A percentile compares a stretch with the other conserved stretches of the same genome.
Conservation (phyloP, 2,113 vertebrate genomes). For the Austrofundulus limnaeus region DNA sequence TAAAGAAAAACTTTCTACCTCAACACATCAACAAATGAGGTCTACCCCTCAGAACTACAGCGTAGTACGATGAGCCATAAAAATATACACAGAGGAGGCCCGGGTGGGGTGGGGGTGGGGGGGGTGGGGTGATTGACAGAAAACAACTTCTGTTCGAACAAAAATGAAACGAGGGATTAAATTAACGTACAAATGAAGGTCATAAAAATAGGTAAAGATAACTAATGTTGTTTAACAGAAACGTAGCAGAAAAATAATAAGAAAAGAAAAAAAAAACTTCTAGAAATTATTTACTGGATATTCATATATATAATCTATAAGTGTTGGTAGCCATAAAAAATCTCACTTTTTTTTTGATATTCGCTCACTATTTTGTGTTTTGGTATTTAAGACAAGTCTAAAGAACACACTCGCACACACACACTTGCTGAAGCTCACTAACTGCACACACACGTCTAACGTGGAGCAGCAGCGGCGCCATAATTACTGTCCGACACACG, state of each 20-base stretch:
- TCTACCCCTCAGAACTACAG: conserved; percentile 84
- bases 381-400: conserved; percentile 85
- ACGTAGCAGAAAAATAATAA: conserved; percentile 63
- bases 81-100: conserved; percentile 80
- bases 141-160: conserved; percentile 57
- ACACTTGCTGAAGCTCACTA: conserved; percentile 64
- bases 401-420: conserved; percentile 69
- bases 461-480: conserved; percentile 74
- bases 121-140: conserved; percentile 28
- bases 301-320: conserved; percentile 85
- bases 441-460: conserved; percentile 61
- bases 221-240: conserved; percentile 72
- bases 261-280: conserved; percentile 68
- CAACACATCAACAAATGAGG: conserved; percentile 84
- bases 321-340: conserved; percentile 81
- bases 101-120: conserved; percentile 22
- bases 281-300: conserved; percentile 82
- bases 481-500: conserved; percentile 72
- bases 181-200: conserved; percentile 75
- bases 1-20: conserved; percentile 77
- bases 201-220: conserved; percentile 57
- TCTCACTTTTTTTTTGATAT: conserved; percentile 75
- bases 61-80: conserved; percentile 83
- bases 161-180: conserved; percentile 72
- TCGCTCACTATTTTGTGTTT: conserved; percentile 83